Percentiles rank a stretch among this genome's conserved stretches.
phyloP scores from a whole-genome alignment of 2,113 vertebrate species.

The Chionodraco myersi region DNA sequence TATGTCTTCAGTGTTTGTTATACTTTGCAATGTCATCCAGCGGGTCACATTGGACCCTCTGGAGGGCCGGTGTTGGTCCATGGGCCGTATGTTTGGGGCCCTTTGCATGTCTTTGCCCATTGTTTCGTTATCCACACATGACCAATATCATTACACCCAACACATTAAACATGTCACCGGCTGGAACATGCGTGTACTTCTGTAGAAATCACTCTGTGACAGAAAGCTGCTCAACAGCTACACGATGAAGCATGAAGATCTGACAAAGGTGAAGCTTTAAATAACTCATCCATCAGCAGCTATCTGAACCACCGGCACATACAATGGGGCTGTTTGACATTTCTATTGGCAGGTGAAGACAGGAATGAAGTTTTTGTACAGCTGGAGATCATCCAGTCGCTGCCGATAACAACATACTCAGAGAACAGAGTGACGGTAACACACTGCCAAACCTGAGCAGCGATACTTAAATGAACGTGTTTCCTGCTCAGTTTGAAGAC shows the following conservation, averaged over 20 bases:
- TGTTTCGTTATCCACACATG: too few relatives aligned
- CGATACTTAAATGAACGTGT: background rate
- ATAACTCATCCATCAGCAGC: background rate
- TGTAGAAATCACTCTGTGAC: background rate
- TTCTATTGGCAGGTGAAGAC: fast-evolving
- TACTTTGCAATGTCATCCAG: too few relatives aligned
- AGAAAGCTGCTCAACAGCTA: background rate
- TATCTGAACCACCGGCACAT: background rate
- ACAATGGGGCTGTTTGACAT: too few relatives aligned
- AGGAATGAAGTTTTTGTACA: background rate
- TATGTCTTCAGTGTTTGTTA: too few relatives aligned
- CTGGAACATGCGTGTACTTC: too few relatives aligned
- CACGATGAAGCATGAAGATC: background rate
- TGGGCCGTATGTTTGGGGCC: too few relatives aligned
- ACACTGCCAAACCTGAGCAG: background rate
- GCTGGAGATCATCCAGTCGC: background rate
- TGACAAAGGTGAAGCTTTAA: background rate
- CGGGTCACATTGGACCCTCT: too few relatives aligned
- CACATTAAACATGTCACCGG: too few relatives aligned
- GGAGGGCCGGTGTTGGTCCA: too few relatives aligned
- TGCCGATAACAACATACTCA: background rate
- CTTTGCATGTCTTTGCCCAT: too few relatives aligned
- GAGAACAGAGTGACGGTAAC: background rate
- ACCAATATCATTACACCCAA: too few relatives aligned
- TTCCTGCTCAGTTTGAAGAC: background rate